phyloP scores from a whole-genome alignment of 2,888 invertebrate species.

The Euplexia lucipara region DNA sequence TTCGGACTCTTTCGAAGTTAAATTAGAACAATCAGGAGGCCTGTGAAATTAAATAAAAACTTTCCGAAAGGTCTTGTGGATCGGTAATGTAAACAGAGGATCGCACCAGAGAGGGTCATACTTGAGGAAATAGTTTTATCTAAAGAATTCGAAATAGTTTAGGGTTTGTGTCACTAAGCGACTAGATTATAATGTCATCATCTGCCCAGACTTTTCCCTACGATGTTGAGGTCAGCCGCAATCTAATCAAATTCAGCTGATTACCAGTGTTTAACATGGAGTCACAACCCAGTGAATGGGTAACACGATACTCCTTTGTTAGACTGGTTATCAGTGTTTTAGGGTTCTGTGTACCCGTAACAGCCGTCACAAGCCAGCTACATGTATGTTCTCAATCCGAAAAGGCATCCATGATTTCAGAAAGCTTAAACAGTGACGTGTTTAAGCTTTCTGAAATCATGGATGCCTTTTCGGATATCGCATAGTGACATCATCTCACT shows the following conservation, averaged over 20 bases:
- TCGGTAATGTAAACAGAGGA: conserved; percentile 23
- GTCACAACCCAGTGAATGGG: too few species aligned
- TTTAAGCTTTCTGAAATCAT: too few species aligned
- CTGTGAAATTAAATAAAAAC: conserved; percentile 51
- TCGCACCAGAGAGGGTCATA: neutral
- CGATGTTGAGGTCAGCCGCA: too few species aligned
- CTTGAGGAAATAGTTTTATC: neutral
- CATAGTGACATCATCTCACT: conserved; percentile 24
- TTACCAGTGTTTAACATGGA: too few species aligned
- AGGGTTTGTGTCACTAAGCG: neutral
- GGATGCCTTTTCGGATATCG: too few species aligned
- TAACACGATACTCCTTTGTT: too few species aligned
- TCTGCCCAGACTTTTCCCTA: too few species aligned
- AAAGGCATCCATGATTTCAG: conserved; percentile 5
- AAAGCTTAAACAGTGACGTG: conserved; percentile 38
- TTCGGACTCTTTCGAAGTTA: conserved; percentile 44
- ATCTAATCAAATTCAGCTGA: too few species aligned
- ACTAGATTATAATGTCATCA: neutral
- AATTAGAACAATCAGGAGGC: conserved; percentile 49
- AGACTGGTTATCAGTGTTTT: too few species aligned
- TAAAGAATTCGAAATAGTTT: neutral
- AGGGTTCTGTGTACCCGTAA: too few species aligned
- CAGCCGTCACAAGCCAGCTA: neutral
- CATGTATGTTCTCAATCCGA: neutral
- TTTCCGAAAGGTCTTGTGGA: conserved; percentile 29